Percentiles rank a stretch among this genome's conserved stretches.
Evolutionary conservation across 2,797 vertebrate species (phyloP).

Genomic region (Borostomias antarcticus): DNA sequence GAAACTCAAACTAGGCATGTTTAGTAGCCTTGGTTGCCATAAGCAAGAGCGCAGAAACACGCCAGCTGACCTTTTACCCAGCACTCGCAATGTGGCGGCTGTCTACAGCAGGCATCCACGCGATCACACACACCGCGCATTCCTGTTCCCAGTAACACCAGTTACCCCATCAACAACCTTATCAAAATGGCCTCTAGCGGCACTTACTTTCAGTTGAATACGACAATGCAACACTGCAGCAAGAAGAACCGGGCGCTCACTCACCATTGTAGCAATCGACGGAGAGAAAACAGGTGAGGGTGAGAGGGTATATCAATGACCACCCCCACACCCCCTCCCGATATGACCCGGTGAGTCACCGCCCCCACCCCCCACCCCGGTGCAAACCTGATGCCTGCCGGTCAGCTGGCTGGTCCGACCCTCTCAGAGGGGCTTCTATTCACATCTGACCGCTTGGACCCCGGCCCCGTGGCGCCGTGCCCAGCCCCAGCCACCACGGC

Average conservation of each 20-base stretch:
- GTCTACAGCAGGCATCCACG: not conserved
- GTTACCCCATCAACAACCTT: conserved; percentile 7
- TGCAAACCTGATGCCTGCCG: conserved; percentile 45
- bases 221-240: conserved; percentile 3
- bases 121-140: conserved; percentile 3
- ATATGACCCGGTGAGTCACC: conserved; percentile 38
- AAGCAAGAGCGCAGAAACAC: not conserved
- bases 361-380: conserved; percentile 20
- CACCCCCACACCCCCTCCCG: conserved; percentile 25
- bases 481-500: conserved; percentile 44
- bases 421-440: conserved; percentile 54
- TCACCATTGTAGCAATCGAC: conserved; percentile 52
- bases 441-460: conserved; percentile 52
- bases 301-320: conserved; percentile 11
- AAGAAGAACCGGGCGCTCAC: conserved; percentile 32
- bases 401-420: conserved; percentile 59
- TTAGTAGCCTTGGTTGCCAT: not conserved
- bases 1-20: conserved; percentile 33
- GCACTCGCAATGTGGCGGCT: conserved; percentile 5
- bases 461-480: conserved; percentile 50
- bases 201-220: not conserved
- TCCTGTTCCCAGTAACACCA: not conserved
- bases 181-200: conserved; percentile 13
- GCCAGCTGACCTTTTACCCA: not conserved
- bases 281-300: conserved; percentile 1